Percentiles rank a stretch among this genome's conserved stretches.
Conservation (phyloP, 2,113 vertebrate species). For the Chloebia gouldiae region DNA sequence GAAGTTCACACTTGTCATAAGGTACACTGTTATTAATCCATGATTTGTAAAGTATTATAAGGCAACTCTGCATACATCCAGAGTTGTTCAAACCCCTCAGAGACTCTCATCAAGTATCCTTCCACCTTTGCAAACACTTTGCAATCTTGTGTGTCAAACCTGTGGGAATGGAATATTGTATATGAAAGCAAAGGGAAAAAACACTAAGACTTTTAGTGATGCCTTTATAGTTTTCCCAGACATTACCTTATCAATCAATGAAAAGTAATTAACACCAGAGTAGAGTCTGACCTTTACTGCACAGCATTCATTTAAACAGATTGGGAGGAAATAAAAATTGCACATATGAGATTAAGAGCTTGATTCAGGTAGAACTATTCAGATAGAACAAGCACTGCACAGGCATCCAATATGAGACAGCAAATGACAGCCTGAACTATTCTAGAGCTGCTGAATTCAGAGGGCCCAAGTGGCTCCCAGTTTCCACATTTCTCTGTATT, state of each 20-base stretch:
- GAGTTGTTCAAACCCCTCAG: not conserved
- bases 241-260: not conserved
- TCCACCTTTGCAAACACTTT: not conserved
- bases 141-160: not conserved
- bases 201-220: not conserved
- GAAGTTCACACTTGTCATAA: not conserved
- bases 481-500: not conserved
- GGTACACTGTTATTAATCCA: not conserved
- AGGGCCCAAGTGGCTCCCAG: not conserved
- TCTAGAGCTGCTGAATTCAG: not conserved
- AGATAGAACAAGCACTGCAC: not conserved
- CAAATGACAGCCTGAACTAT: not conserved
- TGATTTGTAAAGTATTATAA: not conserved
- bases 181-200: not conserved
- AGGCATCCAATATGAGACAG: not conserved
- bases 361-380: not conserved
- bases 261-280: not conserved
- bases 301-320: not conserved
- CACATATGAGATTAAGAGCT: not conserved
- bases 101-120: not conserved
- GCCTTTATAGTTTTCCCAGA: not conserved
- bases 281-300: not conserved
- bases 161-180: not conserved
- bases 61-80: not conserved
- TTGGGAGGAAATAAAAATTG: not conserved